These are phyloP conservation scores for Trachemys scripta DNA, from an alignment of 2,113 vertebrate species.

Conservation along the genomic window DNA sequence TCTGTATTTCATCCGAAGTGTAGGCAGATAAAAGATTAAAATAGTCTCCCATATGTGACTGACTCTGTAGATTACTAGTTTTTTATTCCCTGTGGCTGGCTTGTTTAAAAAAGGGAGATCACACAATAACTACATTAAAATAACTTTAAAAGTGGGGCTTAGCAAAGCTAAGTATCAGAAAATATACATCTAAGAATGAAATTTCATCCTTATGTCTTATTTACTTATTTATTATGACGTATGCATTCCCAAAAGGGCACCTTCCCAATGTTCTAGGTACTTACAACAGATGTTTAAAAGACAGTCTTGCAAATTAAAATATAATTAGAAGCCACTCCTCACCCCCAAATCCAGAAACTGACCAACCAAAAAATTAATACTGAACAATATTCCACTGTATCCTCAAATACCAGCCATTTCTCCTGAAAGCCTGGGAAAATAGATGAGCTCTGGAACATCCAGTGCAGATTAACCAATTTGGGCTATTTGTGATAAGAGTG, in stretches of 20 bases:
- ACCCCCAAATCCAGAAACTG: background rate
- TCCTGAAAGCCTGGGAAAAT: background rate
- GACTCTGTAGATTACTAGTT: slow-evolving; percentile 39
- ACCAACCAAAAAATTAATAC: background rate
- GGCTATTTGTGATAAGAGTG: background rate
- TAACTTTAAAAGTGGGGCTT: slow-evolving; percentile 45
- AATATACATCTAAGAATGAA: slow-evolving; percentile 46
- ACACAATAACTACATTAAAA: slow-evolving; percentile 30
- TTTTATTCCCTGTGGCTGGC: slow-evolving; percentile 33
- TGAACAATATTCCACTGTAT: background rate
- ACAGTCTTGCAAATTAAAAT: background rate
- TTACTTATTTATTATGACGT: background rate
- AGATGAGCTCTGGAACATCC: background rate
- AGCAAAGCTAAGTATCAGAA: slow-evolving; percentile 35
- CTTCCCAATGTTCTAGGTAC: background rate
- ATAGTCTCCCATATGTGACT: slow-evolving; percentile 33
- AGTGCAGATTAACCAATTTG: background rate
- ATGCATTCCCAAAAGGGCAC: background rate
- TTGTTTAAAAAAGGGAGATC: background rate
- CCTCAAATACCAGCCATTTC: background rate
- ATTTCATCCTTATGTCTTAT: background rate
- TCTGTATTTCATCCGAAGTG: background rate
- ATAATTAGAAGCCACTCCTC: slow-evolving; percentile 5
- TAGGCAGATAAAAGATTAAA: slow-evolving; percentile 56
- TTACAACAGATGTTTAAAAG: background rate